A percentile compares a stretch with the other conserved stretches of the same genome.
phyloP scores from a whole-genome alignment of 2,797 vertebrate species.

The Sebastiscus tertius region DNA sequence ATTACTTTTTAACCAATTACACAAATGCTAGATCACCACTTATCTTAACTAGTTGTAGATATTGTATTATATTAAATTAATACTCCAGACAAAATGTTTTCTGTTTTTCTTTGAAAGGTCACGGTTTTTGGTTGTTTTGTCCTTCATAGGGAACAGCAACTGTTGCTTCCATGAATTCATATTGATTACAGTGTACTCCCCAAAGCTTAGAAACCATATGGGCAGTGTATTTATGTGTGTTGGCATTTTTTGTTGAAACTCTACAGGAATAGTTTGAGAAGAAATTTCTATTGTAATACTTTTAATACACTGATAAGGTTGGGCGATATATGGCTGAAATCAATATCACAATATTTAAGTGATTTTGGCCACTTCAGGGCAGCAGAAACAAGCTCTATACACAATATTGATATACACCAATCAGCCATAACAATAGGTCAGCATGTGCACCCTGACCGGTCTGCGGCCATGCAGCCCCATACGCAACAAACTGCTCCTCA shows the following conservation, averaged over 20 bases:
- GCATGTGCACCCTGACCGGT: too few relatives aligned
- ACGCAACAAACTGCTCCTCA: too few relatives aligned
- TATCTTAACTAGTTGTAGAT: neutral
- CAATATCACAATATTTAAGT: neutral
- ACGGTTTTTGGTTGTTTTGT: neutral
- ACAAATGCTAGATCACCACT: neutral
- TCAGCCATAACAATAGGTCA: too few relatives aligned
- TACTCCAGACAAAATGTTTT: neutral
- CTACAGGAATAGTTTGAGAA: neutral
- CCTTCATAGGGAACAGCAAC: neutral
- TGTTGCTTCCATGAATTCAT: neutral
- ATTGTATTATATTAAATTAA: neutral
- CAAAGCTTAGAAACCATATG: neutral
- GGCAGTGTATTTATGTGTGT: neutral
- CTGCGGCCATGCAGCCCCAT: too few relatives aligned
- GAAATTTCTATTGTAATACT: neutral
- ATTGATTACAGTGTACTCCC: neutral
- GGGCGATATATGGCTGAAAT: neutral
- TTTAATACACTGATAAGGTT: neutral
- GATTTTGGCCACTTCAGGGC: neutral
- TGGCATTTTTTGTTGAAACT: neutral
- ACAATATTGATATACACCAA: too few relatives aligned
- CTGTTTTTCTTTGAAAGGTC: neutral
- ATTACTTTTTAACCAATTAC: neutral
- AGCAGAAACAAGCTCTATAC: neutral